A percentile compares a stretch with the other conserved stretches of the same genome.
Evolutionary conservation across 2,888 invertebrate species (phyloP).

Genomic region (Sialis lutaria): DNA sequence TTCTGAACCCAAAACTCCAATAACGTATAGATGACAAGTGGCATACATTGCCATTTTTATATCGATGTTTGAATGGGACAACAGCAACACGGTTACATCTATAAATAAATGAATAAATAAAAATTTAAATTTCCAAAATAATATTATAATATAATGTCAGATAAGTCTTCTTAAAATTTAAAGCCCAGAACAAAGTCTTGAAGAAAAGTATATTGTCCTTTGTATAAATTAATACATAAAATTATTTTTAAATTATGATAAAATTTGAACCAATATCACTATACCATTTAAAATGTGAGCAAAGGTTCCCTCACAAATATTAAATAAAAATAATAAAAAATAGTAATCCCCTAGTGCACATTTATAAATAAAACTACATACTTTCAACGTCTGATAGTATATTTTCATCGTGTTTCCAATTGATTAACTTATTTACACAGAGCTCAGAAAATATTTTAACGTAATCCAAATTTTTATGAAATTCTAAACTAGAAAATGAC

Average conservation of each 20-base stretch:
- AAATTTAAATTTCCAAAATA: background rate
- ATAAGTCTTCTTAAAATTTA: background rate
- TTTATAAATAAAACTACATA: conserved; percentile 4
- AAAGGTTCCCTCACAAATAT: no score
- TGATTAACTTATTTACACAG: conserved; percentile 22
- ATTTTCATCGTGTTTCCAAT: conserved; percentile 22
- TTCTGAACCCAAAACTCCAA: conserved; percentile 34
- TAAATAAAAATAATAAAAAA: no score
- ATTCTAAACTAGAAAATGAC: conserved; percentile 35
- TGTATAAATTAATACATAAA: no score
- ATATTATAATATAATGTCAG: background rate
- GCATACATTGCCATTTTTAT: conserved; percentile 35
- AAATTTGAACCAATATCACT: no score
- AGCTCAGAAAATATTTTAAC: conserved; percentile 29
- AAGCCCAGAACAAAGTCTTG: background rate
- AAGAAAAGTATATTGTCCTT: no score
- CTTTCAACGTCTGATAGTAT: conserved; percentile 12
- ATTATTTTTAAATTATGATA: no score
- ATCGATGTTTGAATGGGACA: conserved; percentile 36
- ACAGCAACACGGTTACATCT: conserved; percentile 30
- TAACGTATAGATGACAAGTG: conserved; percentile 33
- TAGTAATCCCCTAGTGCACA: no score
- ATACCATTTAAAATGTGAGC: no score
- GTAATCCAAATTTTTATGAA: conserved; percentile 36
- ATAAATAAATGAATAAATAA: conserved; percentile 8